Evolutionary conservation across 2,797 vertebrate species (phyloP).

Genomic region (Miichthys miiuy): DNA sequence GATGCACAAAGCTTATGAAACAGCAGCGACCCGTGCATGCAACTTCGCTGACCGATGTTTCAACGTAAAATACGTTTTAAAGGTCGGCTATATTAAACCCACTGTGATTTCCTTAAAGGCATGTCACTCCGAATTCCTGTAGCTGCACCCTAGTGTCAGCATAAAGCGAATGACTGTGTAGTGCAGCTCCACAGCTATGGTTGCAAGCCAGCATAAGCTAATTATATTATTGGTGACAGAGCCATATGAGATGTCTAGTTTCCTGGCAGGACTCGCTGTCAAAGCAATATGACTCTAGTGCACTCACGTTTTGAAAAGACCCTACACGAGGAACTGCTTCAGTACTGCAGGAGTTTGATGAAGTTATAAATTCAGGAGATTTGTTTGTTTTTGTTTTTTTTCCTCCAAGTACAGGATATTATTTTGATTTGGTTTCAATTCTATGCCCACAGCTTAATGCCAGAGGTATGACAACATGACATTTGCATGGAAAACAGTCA

Average conservation of each 20-base stretch:
- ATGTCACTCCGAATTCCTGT: background rate
- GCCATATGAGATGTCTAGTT: slow-evolving; percentile 55
- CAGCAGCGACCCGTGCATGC: background rate
- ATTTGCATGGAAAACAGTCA: background rate
- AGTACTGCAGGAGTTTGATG: background rate
- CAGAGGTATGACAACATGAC: background rate
- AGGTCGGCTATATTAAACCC: background rate
- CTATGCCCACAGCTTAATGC: background rate
- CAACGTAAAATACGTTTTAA: background rate
- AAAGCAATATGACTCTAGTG: slow-evolving; percentile 56
- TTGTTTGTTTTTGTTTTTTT: background rate
- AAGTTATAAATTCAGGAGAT: background rate
- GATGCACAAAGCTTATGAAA: background rate
- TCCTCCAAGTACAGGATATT: too few relatives aligned
- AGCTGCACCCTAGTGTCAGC: background rate
- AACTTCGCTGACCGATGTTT: background rate
- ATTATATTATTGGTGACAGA: slow-evolving; percentile 68
- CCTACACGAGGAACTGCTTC: slow-evolving; percentile 19
- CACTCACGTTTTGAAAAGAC: slow-evolving; percentile 45
- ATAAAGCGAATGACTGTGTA: slow-evolving; percentile 8
- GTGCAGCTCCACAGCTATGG: slow-evolving; percentile 38
- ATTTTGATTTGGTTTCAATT: background rate
- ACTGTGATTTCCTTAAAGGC: background rate
- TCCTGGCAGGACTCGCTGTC: slow-evolving; percentile 46
- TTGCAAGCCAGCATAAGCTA: slow-evolving; percentile 69